Percentiles rank a stretch among this genome's conserved stretches.
phyloP scores from a whole-genome alignment of 2,113 vertebrate species.

The Vulpes ferrilata region DNA sequence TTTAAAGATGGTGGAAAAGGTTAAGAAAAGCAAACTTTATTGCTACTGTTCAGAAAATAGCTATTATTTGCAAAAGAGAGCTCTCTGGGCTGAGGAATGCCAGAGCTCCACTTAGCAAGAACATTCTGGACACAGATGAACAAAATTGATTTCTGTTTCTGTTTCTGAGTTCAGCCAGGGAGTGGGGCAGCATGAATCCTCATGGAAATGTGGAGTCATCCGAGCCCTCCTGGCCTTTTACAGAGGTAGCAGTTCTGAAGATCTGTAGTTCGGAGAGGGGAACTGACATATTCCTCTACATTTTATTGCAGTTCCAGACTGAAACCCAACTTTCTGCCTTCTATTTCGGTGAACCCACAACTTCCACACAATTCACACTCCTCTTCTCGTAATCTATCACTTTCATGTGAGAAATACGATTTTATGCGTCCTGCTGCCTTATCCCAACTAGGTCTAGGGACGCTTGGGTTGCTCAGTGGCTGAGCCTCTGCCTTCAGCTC shows the following conservation, averaged over 20 bases:
- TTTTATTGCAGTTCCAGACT: not conserved
- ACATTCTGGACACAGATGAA: not conserved
- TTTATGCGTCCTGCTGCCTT: not conserved
- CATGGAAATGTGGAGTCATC: not conserved
- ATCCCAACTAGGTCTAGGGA: not conserved
- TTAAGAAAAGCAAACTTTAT: slow-evolving; percentile 7
- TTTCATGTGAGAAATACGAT: not conserved
- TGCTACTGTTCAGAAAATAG: not conserved
- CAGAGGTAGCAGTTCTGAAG: not conserved
- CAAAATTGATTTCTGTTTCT: not conserved
- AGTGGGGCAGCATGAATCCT: not conserved
- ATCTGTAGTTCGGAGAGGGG: not conserved
- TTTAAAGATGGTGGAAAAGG: not conserved
- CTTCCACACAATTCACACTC: not conserved
- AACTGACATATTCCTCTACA: not conserved
- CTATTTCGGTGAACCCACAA: not conserved
- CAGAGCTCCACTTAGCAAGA: not conserved
- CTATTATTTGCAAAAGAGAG: not conserved
- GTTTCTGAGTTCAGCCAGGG: not conserved
- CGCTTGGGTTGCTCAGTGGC: too few species aligned
- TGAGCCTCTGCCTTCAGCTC: too few species aligned
- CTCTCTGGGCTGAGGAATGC: not conserved
- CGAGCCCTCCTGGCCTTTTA: not conserved
- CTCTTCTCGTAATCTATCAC: not conserved
- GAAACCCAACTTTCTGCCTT: not conserved